These are phyloP conservation scores for Adelognathus sp. DNA, from an alignment of 2,888 invertebrate species.

Conservation along the genomic window DNA sequence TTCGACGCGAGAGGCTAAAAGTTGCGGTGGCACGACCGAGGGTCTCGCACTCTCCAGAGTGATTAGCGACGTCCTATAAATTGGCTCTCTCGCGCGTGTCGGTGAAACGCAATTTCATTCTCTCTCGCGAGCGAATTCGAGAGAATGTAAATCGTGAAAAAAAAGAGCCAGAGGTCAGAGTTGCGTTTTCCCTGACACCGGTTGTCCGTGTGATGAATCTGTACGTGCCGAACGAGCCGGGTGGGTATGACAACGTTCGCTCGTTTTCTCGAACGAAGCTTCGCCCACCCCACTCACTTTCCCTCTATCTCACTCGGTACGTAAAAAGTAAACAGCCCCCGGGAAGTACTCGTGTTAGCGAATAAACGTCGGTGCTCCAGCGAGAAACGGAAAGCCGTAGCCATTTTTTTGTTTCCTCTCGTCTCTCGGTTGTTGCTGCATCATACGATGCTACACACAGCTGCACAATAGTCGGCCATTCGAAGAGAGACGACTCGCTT, in stretches of 20 bases:
- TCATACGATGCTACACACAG: neutral
- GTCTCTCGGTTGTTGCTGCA: neutral
- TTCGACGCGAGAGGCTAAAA: constrained; percentile 13
- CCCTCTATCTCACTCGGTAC: neutral
- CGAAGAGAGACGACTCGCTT: neutral
- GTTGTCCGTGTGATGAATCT: constrained; percentile 8
- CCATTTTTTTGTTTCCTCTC: neutral
- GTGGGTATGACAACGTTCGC: neutral
- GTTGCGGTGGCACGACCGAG: constrained; percentile 44
- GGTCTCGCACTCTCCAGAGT: constrained; percentile 35
- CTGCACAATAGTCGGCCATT: neutral
- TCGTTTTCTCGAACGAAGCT: neutral
- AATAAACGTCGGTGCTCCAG: constrained; percentile 21
- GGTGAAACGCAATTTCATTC: constrained; percentile 32
- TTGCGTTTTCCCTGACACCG: neutral
- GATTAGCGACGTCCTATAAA: constrained; percentile 48
- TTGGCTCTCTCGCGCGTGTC: constrained; percentile 26
- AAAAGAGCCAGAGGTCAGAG: constrained; percentile 4
- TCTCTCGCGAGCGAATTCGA: constrained; percentile 15
- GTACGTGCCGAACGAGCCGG: constrained; percentile 10
- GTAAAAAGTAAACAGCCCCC: constrained; percentile 29
- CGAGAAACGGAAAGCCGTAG: constrained; percentile 14
- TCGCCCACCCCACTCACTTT: too few relatives aligned
- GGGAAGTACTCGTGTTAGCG: constrained; percentile 30
- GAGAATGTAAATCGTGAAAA: constrained; percentile 17